Base-by-base conservation (phyloP, 2,888 invertebrate species). In the Thecophora atra region DNA sequence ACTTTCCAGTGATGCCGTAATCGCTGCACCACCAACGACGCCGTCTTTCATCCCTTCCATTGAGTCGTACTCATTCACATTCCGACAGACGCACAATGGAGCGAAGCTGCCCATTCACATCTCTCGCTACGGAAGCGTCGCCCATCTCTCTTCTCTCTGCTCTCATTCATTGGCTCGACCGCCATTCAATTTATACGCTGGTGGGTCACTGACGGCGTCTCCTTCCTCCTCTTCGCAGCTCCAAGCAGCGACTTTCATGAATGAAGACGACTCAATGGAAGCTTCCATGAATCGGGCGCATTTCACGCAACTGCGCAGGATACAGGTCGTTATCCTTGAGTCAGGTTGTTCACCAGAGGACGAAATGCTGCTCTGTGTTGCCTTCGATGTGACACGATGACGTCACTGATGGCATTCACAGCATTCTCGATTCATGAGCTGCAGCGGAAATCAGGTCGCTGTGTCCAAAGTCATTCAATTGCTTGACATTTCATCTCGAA, bases 321-420 rank as follows among this genome's bases (percentile, higher is more conserved):
- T 79, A 76, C 83, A 77, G 83, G 84, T 84, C 85, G 85, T 82
- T 78, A 83, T 79, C 81, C 85, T 82, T 79, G 75, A 76, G 74
- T 77, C 76, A 77, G 78, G 78, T 77, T 78, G 77, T 44, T 30
- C 51, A n/a, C 51, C 37, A 15, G 47, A 47, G 15, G 15, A n/a
- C 13, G 11, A n/a, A 8, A 17, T n/a, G 47, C 60, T 60, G 28
- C 7, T 60, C 30, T 52, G 26, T 47, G 26, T 70, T 70, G 64
- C 17, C 11, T 47, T n/a, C n/a, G 37, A 64, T 30, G 11, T 47
- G 30, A 47, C 17, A 1, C 47, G 28, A 47, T 64, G 56, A 71
- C 65, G 63, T 71, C 65, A 71, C 58, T 37, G 47, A 15, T n/a
- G 44, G 17, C 54, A n/a, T n/a, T n/a, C n/a, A n/a, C n/a, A 21